These are phyloP conservation scores for Drosophila fulvimacula DNA, from an alignment of 2,888 invertebrate species.

Conservation along the genomic window DNA sequence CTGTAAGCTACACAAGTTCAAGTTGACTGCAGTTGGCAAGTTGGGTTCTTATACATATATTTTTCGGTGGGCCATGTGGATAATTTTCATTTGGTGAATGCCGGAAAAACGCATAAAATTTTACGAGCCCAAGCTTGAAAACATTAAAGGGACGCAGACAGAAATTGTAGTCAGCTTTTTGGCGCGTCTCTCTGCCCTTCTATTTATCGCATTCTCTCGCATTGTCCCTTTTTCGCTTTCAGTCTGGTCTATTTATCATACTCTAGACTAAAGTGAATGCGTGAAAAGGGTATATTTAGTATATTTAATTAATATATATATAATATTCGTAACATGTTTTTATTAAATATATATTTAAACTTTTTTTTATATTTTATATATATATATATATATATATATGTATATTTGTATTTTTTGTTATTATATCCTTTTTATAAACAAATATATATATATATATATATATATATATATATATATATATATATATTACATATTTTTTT, in stretches of 20 bases:
- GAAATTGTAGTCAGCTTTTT: constrained; percentile 72
- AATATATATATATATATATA: no score
- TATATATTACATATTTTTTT: no score
- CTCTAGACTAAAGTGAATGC: constrained; percentile 2
- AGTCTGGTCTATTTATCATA: constrained; percentile 31
- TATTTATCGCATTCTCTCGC: constrained; percentile 4
- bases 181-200: constrained; percentile 53
- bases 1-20: constrained; percentile 71
- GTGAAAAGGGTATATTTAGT: neutral
- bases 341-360: no score
- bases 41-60: constrained; percentile 21
- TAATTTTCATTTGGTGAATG: constrained; percentile 79
- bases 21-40: constrained; percentile 77
- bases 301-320: neutral
- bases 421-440: no score
- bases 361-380: no score
- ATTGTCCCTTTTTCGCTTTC: neutral
- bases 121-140: constrained; percentile 80
- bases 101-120: constrained; percentile 84
- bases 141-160: constrained; percentile 79
- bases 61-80: constrained; percentile 54
- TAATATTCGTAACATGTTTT: no score
- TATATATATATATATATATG: no score
- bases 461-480: no score
- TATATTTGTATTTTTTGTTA: no score